A percentile compares a stretch with the other conserved stretches of the same genome.
Conservation (phyloP, 2,113 vertebrate genomes). For the Prinia subflava region DNA sequence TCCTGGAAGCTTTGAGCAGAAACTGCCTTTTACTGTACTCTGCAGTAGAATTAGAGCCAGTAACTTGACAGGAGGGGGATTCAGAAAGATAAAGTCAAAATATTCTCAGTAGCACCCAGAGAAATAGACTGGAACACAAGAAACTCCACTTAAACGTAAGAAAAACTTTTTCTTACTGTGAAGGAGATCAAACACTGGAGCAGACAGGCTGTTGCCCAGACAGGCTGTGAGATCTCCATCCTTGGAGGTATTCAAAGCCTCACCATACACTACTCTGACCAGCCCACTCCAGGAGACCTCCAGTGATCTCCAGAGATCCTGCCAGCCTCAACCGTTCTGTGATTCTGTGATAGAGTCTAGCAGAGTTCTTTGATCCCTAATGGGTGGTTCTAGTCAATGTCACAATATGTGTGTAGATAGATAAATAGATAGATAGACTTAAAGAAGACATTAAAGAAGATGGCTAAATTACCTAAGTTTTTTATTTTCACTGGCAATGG, state of each 20-base stretch:
- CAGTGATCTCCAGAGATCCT: background rate
- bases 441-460: background rate
- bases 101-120: background rate
- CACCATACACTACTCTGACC: background rate
- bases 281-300: background rate
- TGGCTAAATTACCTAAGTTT: fast-evolving
- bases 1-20: background rate
- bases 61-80: background rate
- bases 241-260: background rate
- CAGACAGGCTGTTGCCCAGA: background rate
- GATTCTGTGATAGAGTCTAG: background rate
- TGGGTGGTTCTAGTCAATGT: background rate
- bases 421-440: background rate
- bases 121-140: background rate
- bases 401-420: background rate
- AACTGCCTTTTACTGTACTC: background rate
- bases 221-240: background rate
- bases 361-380: background rate
- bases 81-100: background rate
- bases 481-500: background rate
- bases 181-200: background rate
- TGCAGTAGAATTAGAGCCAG: background rate
- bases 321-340: background rate
- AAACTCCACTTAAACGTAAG: background rate
- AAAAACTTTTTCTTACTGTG: background rate